Percentiles rank a stretch among this genome's conserved stretches.
Conservation (phyloP, 2,113 vertebrate species). For the Oreotrochilus melanogaster region DNA sequence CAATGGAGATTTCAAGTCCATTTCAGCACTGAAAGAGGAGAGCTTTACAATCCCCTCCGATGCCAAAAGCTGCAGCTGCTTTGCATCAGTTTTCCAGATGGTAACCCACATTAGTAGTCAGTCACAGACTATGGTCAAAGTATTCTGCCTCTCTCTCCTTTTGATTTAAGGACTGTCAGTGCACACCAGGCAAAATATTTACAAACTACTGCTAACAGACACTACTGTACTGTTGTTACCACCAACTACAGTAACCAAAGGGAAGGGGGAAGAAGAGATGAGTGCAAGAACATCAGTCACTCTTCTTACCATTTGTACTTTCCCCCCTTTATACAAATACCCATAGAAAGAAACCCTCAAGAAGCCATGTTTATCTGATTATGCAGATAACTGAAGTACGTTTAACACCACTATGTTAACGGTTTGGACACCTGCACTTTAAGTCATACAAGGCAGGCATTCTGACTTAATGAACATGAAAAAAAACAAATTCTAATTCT, state of each 20-base stretch:
- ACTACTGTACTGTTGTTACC: not conserved
- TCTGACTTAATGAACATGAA: not conserved
- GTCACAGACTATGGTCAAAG: slow-evolving; percentile 25
- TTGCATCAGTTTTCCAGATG: slow-evolving; percentile 49
- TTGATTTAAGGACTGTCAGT: slow-evolving; percentile 42
- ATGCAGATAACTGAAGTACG: not conserved
- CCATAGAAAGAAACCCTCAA: not conserved
- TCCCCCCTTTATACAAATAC: not conserved
- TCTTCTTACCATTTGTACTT: not conserved
- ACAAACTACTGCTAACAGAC: slow-evolving; percentile 31
- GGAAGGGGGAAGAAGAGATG: not conserved
- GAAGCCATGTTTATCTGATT: not conserved
- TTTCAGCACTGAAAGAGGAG: not conserved
- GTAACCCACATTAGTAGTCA: slow-evolving; percentile 42
- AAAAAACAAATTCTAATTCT: not conserved
- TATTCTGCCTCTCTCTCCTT: not conserved
- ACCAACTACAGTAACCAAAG: not conserved
- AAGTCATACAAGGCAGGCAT: not conserved
- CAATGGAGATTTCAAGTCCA: fast-evolving
- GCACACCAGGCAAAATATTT: slow-evolving; percentile 44
- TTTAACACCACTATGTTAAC: not conserved
- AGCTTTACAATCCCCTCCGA: not conserved
- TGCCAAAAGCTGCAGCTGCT: slow-evolving; percentile 57
- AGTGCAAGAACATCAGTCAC: not conserved
- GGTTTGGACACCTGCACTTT: not conserved